Conservation (phyloP, 2,888 invertebrate genomes). For the Heliconius ismenius region DNA sequence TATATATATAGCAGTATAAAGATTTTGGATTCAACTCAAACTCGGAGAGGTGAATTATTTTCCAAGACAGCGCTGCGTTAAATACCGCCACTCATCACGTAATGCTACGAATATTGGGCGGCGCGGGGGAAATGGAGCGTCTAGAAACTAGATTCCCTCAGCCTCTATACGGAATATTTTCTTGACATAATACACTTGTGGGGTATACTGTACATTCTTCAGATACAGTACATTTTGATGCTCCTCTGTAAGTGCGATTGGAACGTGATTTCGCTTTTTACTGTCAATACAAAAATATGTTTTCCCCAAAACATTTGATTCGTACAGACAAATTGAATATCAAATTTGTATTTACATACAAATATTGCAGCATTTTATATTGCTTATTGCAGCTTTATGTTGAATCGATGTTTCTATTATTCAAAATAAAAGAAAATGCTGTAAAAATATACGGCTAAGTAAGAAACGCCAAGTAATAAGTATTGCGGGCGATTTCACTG, state of each 20-base stretch:
- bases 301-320: conserved; percentile 22
- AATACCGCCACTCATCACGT: too few species aligned
- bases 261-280: conserved; percentile 44
- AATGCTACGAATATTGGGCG: too few species aligned
- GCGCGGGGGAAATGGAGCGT: too few species aligned
- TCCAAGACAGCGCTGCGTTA: too few species aligned
- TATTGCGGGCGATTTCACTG: not conserved
- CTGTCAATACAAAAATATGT: conserved; percentile 39
- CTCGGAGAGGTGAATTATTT: too few species aligned
- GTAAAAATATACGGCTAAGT: not conserved
- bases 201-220: conserved; percentile 23
- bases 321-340: conserved; percentile 28
- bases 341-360: conserved; percentile 15
- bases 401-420: not conserved
- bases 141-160: too few species aligned
- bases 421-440: not conserved
- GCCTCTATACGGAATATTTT: not conserved
- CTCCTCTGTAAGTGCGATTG: conserved; percentile 39
- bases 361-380: conserved; percentile 2
- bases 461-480: not conserved
- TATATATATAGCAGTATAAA: not conserved
- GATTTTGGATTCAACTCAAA: too few species aligned
- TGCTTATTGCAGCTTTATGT: not conserved
- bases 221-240: conserved; percentile 34
- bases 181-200: not conserved